Conservation (phyloP, 1,140 invertebrate genomes). For the Neodiprion fabricii region DNA sequence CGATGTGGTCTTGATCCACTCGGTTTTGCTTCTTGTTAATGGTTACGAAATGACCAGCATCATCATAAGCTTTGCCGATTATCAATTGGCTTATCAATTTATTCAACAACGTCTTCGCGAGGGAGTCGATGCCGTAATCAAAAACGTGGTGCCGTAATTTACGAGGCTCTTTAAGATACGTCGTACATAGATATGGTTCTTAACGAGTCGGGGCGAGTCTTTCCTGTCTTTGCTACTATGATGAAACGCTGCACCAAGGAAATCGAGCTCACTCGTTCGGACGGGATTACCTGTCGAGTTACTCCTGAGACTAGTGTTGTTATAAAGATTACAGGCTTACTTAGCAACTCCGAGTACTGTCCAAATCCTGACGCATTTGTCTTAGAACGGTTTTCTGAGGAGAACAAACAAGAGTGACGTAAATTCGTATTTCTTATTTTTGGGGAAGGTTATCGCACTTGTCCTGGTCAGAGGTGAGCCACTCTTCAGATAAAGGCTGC, state of each 20-base stretch:
- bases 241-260: slow-evolving; percentile 35
- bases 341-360: slow-evolving; percentile 61
- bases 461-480: slow-evolving; percentile 59
- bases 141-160: slow-evolving; percentile 62
- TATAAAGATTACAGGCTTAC: slow-evolving; percentile 47
- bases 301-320: slow-evolving; percentile 41
- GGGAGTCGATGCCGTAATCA: slow-evolving; percentile 63
- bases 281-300: slow-evolving; percentile 28
- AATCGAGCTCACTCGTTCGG: slow-evolving; percentile 35
- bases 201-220: slow-evolving; percentile 48
- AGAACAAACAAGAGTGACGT: slow-evolving; percentile 39
- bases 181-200: slow-evolving; percentile 68
- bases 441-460: slow-evolving; percentile 67
- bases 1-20: slow-evolving; percentile 62
- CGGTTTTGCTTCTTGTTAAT: slow-evolving; percentile 70
- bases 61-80: slow-evolving; percentile 65
- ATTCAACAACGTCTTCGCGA: slow-evolving; percentile 67
- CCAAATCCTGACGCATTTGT: slow-evolving; percentile 68
- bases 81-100: slow-evolving; percentile 69
- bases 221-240: slow-evolving; percentile 25
- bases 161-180: slow-evolving; percentile 69
- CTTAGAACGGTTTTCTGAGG: slow-evolving; percentile 67
- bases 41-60: slow-evolving; percentile 76
- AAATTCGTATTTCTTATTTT: slow-evolving; percentile 63
- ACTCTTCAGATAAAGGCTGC: slow-evolving; percentile 32